Evolutionary conservation across 2,113 vertebrate genomes (phyloP), one percentile per base, ranked within the genome.

Genomic region (Ornithorhynchus anatinus): DNA sequence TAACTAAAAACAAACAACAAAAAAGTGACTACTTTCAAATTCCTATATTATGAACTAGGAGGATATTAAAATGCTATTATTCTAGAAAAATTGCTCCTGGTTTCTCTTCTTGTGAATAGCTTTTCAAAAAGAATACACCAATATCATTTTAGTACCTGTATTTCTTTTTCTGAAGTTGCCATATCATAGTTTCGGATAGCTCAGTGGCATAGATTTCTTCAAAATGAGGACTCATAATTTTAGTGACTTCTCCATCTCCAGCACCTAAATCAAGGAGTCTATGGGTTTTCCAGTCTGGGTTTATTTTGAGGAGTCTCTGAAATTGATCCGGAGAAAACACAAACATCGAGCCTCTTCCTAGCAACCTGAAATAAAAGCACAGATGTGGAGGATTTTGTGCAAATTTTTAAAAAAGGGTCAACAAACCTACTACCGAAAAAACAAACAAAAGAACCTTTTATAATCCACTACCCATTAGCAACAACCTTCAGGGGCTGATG

Each of bases 341-440:
- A 80, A 99, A 99, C 97, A 99, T 99, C 19, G 97, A 98, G 58
- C 98, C 98, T 16, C 98, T 94, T 73, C 97, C 96, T 78, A 99
- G 93, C 79, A 98, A 93, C 85, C 98, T 99, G 88, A 61, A 85
- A 82, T 8, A 57, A 63, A 79, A 83, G 85, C 59, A 82, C 17
- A 31, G 67, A 84, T 84, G 79, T 66, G 4, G 68, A n/a, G 12
- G 3, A 15, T 53, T 82, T 58, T 32, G 22, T 40, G 65, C 35
- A 38, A 73, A 81, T 22, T 63, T 76, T n/a, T 81, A 52, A 69
- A 19, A 25, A 4, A 58, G 17, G 43, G 23, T n/a, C n/a, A n/a
- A n/a, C n/a, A n/a, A n/a, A n/a, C n/a, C n/a, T n/a, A n/a, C n/a
- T n/a, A n/a, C n/a, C n/a, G n/a, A n/a, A 39, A 63, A 20, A 58